phyloP scores from a whole-genome alignment of 1,140 invertebrate species.

The Amphibalanus amphitrite region DNA sequence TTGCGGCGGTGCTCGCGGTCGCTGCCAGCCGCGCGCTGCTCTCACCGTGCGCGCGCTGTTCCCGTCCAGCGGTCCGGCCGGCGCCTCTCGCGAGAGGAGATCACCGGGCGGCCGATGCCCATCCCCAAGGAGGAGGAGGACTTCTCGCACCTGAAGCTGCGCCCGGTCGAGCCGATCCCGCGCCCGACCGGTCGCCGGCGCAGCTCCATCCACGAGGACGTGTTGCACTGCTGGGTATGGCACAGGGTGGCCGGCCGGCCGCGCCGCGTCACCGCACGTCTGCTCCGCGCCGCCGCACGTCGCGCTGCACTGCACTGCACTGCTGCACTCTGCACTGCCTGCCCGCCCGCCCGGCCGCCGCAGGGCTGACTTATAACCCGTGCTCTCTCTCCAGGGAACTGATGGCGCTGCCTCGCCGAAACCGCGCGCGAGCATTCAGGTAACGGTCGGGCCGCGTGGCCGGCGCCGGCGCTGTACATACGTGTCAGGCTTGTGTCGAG shows the following conservation, averaged over 20 bases:
- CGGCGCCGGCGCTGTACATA: too few species aligned
- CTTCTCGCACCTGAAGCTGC: neutral
- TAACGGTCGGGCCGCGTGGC: neutral
- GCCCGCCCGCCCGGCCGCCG: too few species aligned
- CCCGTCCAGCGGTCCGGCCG: too few species aligned
- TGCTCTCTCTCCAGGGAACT: neutral
- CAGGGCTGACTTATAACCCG: neutral
- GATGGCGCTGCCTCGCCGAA: neutral
- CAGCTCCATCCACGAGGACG: neutral
- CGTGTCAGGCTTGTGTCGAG: neutral
- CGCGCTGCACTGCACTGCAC: neutral
- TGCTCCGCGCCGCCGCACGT: neutral
- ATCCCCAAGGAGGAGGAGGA: neutral
- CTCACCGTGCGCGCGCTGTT: too few species aligned
- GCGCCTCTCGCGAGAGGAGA: neutral
- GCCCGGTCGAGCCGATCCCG: neutral
- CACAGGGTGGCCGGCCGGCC: neutral
- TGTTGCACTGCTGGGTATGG: neutral
- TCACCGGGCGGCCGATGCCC: neutral
- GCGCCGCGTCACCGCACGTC: too few species aligned
- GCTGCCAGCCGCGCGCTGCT: too few species aligned
- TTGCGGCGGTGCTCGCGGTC: too few species aligned
- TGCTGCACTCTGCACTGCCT: neutral
- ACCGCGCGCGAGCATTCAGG: neutral
- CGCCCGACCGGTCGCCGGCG: too few species aligned